A percentile compares a stretch with the other conserved stretches of the same genome.
phyloP scores from a whole-genome alignment of 2,113 vertebrate genomes.

The Anarhynchus alexandrinus region DNA sequence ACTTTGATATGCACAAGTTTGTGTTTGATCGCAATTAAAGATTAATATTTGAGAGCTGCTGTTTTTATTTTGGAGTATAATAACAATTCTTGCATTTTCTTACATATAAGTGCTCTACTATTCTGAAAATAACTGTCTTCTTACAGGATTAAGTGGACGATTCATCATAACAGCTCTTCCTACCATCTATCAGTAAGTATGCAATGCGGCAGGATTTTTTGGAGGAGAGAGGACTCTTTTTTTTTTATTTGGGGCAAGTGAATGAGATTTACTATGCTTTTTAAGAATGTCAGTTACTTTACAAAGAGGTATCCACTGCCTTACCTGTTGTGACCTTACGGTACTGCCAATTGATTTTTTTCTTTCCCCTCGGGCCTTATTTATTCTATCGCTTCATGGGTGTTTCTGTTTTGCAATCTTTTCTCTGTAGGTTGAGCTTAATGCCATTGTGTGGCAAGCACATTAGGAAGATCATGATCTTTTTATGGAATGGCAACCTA shows the following conservation, averaged over 20 bases:
- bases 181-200: constrained; percentile 96
- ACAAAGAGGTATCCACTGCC: not conserved
- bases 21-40: not conserved
- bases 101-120: fast-evolving
- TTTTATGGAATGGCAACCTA: not conserved
- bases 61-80: not conserved
- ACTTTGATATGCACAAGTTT: not conserved
- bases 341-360: not conserved
- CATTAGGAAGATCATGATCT: not conserved
- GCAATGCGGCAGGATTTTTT: not conserved
- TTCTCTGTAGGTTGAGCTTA: not conserved
- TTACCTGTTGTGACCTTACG: not conserved
- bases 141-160: constrained; percentile 89
- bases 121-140: not conserved
- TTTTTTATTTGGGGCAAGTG: fast-evolving
- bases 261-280: not conserved
- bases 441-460: not conserved
- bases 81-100: not conserved
- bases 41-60: not conserved
- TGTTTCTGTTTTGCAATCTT: constrained; percentile 7
- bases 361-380: not conserved
- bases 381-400: not conserved
- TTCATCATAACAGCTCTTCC: constrained; percentile 98
- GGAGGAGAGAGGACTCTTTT: not conserved
- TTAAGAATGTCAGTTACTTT: not conserved